phyloP scores from a whole-genome alignment of 2,888 invertebrate species.

The Heliothis peltigera region DNA sequence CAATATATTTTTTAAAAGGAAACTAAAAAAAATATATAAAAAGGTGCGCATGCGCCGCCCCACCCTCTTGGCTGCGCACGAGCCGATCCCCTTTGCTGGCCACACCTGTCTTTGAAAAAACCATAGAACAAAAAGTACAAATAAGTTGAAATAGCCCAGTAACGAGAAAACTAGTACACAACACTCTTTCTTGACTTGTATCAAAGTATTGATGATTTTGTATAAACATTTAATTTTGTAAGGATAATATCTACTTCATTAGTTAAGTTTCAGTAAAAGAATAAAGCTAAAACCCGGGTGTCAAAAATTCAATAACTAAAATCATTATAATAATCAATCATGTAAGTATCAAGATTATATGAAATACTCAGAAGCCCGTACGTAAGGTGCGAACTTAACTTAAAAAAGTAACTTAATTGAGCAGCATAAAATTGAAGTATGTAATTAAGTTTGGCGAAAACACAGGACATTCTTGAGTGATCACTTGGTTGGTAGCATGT shows the following conservation, averaged over 20 bases:
- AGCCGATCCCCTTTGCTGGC: conserved; percentile 58
- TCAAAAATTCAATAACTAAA: not conserved
- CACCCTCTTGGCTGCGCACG: conserved; percentile 61
- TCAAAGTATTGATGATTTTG: not conserved
- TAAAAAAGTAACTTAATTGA: conserved; percentile 34
- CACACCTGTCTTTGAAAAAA: conserved; percentile 72
- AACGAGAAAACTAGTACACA: conserved; percentile 3
- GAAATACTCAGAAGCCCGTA: conserved; percentile 5
- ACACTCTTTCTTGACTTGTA: not conserved
- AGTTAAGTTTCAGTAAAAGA: not conserved
- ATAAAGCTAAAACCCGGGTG: not conserved
- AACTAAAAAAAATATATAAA: conserved; percentile 51
- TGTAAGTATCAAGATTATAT: conserved; percentile 28
- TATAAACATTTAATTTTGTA: not conserved
- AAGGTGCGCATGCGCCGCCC: conserved; percentile 60
- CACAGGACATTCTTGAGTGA: conserved; percentile 30
- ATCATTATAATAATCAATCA: not conserved
- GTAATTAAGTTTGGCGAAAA: conserved; percentile 29
- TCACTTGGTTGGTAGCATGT: conserved; percentile 19
- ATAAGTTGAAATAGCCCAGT: conserved; percentile 18
- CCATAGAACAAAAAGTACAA: conserved; percentile 43
- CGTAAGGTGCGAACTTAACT: conserved; percentile 16
- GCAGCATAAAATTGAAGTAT: conserved; percentile 15
- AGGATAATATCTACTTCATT: not conserved
- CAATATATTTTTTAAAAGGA: conserved; percentile 31